phyloP scores from a whole-genome alignment of 2,797 vertebrate species.

The Centroberyx gerrardi region DNA sequence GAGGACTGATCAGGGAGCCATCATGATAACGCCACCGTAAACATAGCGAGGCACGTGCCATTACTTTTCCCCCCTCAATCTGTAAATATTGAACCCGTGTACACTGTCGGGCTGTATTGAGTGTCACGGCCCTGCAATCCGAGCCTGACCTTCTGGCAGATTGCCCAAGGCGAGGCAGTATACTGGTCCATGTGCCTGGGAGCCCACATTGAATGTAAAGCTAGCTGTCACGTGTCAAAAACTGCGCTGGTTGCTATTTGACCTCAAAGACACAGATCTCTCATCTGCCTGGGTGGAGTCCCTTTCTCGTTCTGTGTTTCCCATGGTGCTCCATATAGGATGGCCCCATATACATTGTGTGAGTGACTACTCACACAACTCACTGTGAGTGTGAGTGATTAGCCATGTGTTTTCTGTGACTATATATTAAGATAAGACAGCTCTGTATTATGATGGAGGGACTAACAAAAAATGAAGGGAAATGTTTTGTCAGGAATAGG shows the following conservation, averaged over 20 bases:
- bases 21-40: constrained; percentile 14
- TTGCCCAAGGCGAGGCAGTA: background rate
- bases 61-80: constrained; percentile 24
- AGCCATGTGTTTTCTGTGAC: background rate
- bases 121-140: background rate
- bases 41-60: constrained; percentile 23
- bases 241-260: background rate
- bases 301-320: background rate
- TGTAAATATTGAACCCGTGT: constrained; percentile 15
- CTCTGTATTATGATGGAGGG: background rate
- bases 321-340: background rate
- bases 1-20: constrained; percentile 1
- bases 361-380: too few species aligned
- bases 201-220: background rate
- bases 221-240: constrained; percentile 8
- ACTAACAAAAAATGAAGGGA: background rate
- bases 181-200: background rate
- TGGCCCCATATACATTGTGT: background rate
- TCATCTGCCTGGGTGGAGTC: background rate
- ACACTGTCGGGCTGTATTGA: constrained; percentile 15
- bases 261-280: background rate
- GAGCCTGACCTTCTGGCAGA: background rate
- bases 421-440: too few species aligned
- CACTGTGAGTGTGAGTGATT: background rate
- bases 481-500: constrained; percentile 4